Base-by-base conservation (phyloP, 2,113 vertebrate genomes). In the Sisor rabdophorus region DNA sequence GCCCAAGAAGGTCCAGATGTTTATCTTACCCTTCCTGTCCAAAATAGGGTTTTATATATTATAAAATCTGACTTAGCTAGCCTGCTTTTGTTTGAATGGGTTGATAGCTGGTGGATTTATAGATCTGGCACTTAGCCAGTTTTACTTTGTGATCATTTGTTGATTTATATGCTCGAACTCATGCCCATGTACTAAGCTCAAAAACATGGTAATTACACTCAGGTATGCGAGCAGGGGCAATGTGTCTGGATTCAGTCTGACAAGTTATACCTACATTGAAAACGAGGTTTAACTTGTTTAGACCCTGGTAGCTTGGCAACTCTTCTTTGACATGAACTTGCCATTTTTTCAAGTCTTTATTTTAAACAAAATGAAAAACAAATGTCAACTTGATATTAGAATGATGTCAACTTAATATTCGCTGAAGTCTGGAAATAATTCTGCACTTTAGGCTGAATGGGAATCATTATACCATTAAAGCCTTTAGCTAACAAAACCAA, bases 381-480 rank as follows among this genome's bases (percentile, higher is more conserved):
- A 54, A 55, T 15, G n/a, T 1, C 20, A 6, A 28, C 52, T 30
- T 15, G 2, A 2, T 36, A 32, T 11, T 4, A 69, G 10, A 36
- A 20, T 54, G 69, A 71, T 19, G 5, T 40, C 28, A 71, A 54
- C 24, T 0, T 48, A 28, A 20, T 17, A 55, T 63, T 63, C 13
- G 13, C 58, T 52, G 30, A n/a, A 44, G 56, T 59, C 72, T 74
- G 72, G 47, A 52, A 74, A 52, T 63, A 74, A 50, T 52, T 59
- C 22, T 48, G 20, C 55, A 47, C 40, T 24, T 48, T 11, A 74
- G 9, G 44, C 19, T 50, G 58, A 74, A 63, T 30, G 58, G 72
- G 50, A 50, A 63, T 22, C 26, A 74, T 74, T 63, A 63, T 74
- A 50, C 47, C 20, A 58, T 63, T 74, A 74, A 63, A 69, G 26